Evolutionary conservation across 2,797 vertebrate species (phyloP).

Genomic region (Aulostomus chinensis): DNA sequence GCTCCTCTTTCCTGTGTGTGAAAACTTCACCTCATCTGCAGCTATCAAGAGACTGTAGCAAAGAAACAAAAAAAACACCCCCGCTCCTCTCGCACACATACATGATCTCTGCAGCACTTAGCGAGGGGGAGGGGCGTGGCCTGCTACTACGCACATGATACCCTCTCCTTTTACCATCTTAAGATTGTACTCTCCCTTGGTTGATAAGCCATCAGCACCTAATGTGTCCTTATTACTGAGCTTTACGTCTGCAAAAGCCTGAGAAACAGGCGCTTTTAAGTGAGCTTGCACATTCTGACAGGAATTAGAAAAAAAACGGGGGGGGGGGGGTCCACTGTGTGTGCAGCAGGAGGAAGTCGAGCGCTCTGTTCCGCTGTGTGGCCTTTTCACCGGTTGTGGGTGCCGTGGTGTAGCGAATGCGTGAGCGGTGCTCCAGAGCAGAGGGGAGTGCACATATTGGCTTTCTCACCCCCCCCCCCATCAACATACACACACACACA

Average conservation of each 20-base stretch:
- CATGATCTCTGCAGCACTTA: constrained; percentile 75
- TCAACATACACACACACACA: background rate
- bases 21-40: constrained; percentile 39
- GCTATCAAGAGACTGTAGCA: constrained; percentile 38
- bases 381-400: constrained; percentile 28
- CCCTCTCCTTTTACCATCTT: constrained; percentile 44
- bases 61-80: background rate
- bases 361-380: too few relatives aligned
- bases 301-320: constrained; percentile 1
- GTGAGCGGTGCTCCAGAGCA: too few relatives aligned
- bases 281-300: constrained; percentile 1
- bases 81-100: constrained; percentile 24
- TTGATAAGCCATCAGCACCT: constrained; percentile 59
- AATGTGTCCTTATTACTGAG: constrained; percentile 62
- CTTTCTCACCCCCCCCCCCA: constrained; percentile 31
- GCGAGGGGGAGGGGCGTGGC: constrained; percentile 60
- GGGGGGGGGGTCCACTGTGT: constrained; percentile 16
- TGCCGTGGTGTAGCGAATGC: constrained; percentile 18
- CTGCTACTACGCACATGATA: constrained; percentile 64
- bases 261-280: constrained; percentile 21
- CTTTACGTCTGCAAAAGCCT: constrained; percentile 24
- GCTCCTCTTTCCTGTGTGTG: background rate
- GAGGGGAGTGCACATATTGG: constrained; percentile 53
- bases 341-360: constrained; percentile 33
- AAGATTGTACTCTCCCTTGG: constrained; percentile 48